phyloP scores from a whole-genome alignment of 2,888 invertebrate genomes.

The Habroteleia sp. region DNA sequence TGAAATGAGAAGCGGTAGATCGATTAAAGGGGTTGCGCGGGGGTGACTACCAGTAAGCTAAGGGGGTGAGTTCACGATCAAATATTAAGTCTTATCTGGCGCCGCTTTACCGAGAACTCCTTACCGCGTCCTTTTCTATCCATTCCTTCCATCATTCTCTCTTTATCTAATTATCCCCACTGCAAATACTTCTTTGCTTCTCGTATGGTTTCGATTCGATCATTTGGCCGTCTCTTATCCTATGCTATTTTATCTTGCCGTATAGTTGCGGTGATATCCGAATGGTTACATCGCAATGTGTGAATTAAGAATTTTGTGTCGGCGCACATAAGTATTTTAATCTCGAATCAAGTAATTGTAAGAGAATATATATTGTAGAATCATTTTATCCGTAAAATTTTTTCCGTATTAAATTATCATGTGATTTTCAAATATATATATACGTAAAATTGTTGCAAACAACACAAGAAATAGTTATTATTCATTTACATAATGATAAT shows the following conservation, averaged over 20 bases:
- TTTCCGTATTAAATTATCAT: too few relatives aligned
- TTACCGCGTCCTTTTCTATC: slow-evolving; percentile 56
- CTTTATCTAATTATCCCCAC: slow-evolving; percentile 75
- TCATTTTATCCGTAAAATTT: too few relatives aligned
- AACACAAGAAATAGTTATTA: too few relatives aligned
- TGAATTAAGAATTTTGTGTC: slow-evolving; percentile 14
- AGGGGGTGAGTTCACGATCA: slow-evolving; percentile 77
- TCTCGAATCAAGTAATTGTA: too few relatives aligned
- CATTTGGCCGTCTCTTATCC: slow-evolving; percentile 55
- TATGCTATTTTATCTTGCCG: slow-evolving; percentile 35
- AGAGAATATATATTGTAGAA: too few relatives aligned
- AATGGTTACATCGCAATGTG: slow-evolving; percentile 26
- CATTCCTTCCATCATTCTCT: slow-evolving; percentile 65
- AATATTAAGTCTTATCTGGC: slow-evolving; percentile 80
- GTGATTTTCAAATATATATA: too few relatives aligned
- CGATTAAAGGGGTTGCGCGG: slow-evolving; percentile 65
- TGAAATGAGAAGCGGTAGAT: slow-evolving; percentile 65
- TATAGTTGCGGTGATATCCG: slow-evolving; percentile 24
- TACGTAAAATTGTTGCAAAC: too few relatives aligned
- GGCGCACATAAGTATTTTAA: neutral
- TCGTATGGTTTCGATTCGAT: slow-evolving; percentile 55
- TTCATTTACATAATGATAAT: too few relatives aligned
- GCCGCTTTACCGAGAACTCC: slow-evolving; percentile 76
- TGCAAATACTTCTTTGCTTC: slow-evolving; percentile 54
- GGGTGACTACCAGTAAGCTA: slow-evolving; percentile 72